Conservation (phyloP, 1,140 invertebrate species). For the Caenorhabditis inopinata region DNA sequence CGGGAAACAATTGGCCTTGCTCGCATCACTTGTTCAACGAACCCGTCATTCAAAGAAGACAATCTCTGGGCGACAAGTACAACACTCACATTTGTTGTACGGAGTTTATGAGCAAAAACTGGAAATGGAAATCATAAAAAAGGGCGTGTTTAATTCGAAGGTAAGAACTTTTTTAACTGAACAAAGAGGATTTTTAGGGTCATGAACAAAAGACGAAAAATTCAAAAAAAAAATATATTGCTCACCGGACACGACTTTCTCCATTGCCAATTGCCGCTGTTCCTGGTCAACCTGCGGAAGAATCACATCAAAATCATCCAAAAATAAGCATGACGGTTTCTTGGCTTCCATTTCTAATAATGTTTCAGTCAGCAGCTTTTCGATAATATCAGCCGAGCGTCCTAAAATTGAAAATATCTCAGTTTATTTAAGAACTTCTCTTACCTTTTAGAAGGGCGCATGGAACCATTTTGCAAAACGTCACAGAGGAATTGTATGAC, state of each 20-base stretch:
- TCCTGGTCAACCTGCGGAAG: conserved; percentile 51
- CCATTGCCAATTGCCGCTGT: conserved; percentile 50
- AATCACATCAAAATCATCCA: conserved; percentile 56
- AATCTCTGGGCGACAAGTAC: background rate
- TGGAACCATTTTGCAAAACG: conserved; percentile 28
- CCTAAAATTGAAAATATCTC: conserved; percentile 37
- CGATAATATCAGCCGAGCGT: conserved; percentile 51
- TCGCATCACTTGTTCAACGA: conserved; percentile 3
- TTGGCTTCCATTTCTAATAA: conserved; percentile 37
- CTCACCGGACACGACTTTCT: conserved; percentile 52
- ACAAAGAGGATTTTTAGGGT: too few relatives aligned
- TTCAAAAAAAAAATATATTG: background rate
- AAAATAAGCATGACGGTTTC: conserved; percentile 48
- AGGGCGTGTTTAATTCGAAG: background rate
- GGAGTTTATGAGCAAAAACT: background rate
- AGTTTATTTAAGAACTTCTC: background rate
- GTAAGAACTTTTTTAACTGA: too few relatives aligned
- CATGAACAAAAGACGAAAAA: too few relatives aligned
- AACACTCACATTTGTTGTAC: background rate
- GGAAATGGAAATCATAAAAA: background rate
- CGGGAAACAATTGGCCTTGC: conserved; percentile 12
- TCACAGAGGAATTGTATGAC: background rate
- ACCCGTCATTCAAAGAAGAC: background rate
- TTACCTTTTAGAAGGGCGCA: background rate
- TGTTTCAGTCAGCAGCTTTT: conserved; percentile 24